Conservation (phyloP, 2,113 vertebrate species). For the Prunella fulvescens region DNA sequence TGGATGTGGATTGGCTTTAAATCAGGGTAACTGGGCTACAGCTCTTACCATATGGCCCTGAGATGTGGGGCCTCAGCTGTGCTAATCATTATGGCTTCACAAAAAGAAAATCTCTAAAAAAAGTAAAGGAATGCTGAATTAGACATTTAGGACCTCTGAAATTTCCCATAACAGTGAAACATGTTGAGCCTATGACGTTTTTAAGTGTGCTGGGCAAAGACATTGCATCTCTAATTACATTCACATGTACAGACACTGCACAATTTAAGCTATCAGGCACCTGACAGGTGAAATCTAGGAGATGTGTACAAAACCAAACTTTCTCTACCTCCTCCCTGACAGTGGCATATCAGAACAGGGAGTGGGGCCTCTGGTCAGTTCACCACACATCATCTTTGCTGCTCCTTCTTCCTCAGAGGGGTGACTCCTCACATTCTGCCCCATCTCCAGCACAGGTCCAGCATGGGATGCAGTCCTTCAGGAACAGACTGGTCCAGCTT, state of each 20-base stretch:
- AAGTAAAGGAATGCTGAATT: neutral
- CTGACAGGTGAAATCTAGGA: neutral
- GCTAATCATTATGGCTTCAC: neutral
- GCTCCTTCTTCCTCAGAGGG: neutral
- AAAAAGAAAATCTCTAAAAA: neutral
- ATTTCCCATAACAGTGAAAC: neutral
- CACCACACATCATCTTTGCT: neutral
- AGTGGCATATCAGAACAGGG: accelerated
- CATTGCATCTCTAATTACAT: neutral
- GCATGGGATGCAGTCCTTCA: neutral
- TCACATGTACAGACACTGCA: neutral
- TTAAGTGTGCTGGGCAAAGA: neutral
- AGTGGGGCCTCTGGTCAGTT: neutral
- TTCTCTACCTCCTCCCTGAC: neutral
- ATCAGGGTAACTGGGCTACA: neutral
- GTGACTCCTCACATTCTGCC: neutral
- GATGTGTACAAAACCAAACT: neutral
- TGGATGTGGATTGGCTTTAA: neutral
- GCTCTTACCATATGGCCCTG: neutral
- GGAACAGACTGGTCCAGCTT: accelerated
- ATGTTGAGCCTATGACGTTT: neutral
- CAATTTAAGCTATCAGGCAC: neutral
- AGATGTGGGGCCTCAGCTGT: neutral
- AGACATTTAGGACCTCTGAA: neutral
- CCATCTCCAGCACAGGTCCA: neutral